These are phyloP conservation scores for Moxostoma hubbsi DNA, from an alignment of 2,797 vertebrate species.

Conservation along the genomic window DNA sequence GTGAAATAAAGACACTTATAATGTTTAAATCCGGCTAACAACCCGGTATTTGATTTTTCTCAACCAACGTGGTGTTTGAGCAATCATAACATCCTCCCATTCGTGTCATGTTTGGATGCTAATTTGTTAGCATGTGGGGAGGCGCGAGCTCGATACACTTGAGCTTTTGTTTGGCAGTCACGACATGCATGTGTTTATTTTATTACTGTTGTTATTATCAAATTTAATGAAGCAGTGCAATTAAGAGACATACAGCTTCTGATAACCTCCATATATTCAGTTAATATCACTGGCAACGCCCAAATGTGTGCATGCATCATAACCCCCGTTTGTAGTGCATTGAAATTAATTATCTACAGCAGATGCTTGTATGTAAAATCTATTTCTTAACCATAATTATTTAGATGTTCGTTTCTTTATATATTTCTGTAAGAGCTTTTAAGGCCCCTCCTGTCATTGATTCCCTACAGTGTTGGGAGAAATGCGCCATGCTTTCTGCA, in stretches of 20 bases:
- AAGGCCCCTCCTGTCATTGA: neutral
- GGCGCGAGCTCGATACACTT: constrained; percentile 4
- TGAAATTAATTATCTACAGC: constrained; percentile 2
- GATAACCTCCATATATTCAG: neutral
- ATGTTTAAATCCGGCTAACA: neutral
- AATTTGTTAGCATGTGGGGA: constrained; percentile 13
- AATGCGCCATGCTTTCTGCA: neutral
- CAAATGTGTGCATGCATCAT: neutral
- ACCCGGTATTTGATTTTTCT: neutral
- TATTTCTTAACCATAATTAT: neutral
- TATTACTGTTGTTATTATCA: neutral
- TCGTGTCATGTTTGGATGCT: neutral
- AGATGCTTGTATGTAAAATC: neutral
- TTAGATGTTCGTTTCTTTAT: neutral
- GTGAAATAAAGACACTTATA: neutral
- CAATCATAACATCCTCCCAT: neutral
- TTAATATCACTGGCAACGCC: constrained; percentile 27
- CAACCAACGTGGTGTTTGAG: no score
- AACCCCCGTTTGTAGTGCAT: neutral
- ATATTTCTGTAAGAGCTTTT: neutral
- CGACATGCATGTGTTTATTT: neutral
- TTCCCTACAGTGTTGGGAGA: neutral
- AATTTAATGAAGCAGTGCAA: neutral
- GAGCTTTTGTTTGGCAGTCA: constrained; percentile 1
- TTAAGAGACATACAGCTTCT: neutral